Conservation (phyloP, 2,797 vertebrate genomes). For the Amphiprion clarkii region DNA sequence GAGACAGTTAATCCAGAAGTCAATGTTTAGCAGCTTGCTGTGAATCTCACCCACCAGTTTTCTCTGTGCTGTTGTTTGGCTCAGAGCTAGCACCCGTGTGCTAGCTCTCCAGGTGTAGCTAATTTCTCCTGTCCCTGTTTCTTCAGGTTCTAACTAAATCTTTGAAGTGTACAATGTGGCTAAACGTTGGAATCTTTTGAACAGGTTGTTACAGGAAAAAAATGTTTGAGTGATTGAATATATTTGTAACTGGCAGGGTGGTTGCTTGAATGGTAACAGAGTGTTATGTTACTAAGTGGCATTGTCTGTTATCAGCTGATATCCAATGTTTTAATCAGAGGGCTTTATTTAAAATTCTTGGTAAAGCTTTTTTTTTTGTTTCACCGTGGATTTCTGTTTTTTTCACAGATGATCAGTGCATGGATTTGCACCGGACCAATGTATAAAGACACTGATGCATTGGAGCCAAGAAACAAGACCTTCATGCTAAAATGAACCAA, state of each 20-base stretch:
- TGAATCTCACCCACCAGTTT: slow-evolving; percentile 28
- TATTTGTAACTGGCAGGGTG: background rate
- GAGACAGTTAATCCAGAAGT: slow-evolving; percentile 34
- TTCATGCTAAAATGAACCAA: slow-evolving; percentile 33
- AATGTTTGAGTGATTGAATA: background rate
- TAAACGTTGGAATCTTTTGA: background rate
- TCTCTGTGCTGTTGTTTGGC: slow-evolving; percentile 53
- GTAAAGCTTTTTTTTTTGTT: background rate
- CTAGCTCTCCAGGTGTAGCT: slow-evolving; percentile 52
- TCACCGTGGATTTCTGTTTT: slow-evolving; percentile 35
- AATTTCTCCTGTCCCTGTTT: background rate
- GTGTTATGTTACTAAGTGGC: background rate
- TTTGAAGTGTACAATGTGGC: background rate
- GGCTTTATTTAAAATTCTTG: background rate
- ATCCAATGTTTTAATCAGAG: background rate
- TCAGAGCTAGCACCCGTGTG: slow-evolving; percentile 39
- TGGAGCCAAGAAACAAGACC: slow-evolving; percentile 25
- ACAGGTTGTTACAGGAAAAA: background rate
- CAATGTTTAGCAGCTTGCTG: accelerated
- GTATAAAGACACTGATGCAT: slow-evolving; percentile 21
- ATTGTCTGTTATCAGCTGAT: slow-evolving; percentile 12
- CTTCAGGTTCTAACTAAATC: background rate
- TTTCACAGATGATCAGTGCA: slow-evolving; percentile 54
- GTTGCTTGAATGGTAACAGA: slow-evolving; percentile 11
- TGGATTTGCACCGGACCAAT: slow-evolving; percentile 33